A percentile compares a stretch with the other conserved stretches of the same genome.
Conservation (phyloP, 2,888 invertebrate species). For the Chrysina gloriosa region DNA sequence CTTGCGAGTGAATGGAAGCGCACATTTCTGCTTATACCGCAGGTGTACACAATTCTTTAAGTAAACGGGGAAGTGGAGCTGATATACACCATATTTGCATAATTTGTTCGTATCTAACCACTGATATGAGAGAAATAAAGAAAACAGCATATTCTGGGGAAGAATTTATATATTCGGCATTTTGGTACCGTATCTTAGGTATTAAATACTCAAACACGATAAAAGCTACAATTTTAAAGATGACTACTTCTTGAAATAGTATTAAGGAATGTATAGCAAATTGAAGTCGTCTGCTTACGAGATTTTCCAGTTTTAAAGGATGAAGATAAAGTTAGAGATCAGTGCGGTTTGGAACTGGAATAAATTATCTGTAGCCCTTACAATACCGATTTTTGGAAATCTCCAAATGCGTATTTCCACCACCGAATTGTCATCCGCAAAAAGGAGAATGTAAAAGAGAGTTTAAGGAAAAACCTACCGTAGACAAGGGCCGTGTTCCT, state of each 20-base stretch:
- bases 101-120: slow-evolving; percentile 18
- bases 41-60: background rate
- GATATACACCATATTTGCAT: slow-evolving; percentile 8
- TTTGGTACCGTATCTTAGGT: background rate
- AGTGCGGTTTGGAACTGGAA: too few species aligned
- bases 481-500: too few species aligned
- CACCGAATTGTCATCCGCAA: too few species aligned
- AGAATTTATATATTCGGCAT: background rate
- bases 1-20: background rate
- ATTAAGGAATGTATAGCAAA: too few species aligned
- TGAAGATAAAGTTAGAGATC: too few species aligned
- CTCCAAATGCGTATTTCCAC: too few species aligned
- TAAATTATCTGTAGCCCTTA: too few species aligned
- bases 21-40: background rate
- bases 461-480: too few species aligned
- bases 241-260: background rate
- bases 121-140: slow-evolving; percentile 7
- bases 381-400: too few species aligned
- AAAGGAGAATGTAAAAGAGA: too few species aligned
- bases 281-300: too few species aligned
- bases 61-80: background rate
- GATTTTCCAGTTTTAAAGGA: too few species aligned
- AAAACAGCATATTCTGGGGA: background rate
- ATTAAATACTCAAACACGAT: background rate
- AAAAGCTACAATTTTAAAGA: background rate